These are phyloP conservation scores for Sipha maydis DNA, from an alignment of 2,888 invertebrate species.

Conservation along the genomic window DNA sequence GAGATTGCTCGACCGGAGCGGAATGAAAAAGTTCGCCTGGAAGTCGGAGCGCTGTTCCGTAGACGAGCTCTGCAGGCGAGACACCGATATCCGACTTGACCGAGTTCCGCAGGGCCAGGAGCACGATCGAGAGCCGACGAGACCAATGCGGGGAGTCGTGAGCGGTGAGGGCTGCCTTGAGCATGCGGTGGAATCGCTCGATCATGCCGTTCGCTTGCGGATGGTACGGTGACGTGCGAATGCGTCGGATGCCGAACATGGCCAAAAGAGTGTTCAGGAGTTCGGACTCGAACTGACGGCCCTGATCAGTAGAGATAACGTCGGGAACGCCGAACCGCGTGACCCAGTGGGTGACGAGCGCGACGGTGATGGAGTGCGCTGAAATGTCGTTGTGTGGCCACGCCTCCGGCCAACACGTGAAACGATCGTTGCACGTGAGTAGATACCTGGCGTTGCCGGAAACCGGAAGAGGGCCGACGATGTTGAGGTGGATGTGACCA, in stretches of 20 bases:
- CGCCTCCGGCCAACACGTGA: conserved; percentile 44
- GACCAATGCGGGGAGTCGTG: conserved; percentile 16
- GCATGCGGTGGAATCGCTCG: conserved; percentile 57
- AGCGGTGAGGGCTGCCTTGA: conserved; percentile 53
- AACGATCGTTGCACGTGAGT: neutral
- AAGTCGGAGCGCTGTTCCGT: conserved; percentile 18
- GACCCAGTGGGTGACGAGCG: conserved; percentile 66
- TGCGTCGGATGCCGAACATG: conserved; percentile 9
- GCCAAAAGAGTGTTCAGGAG: conserved; percentile 64
- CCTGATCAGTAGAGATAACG: conserved; percentile 67
- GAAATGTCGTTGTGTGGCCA: neutral
- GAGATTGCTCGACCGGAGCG: neutral
- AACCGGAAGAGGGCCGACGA: too few species aligned
- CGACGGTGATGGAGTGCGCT: neutral
- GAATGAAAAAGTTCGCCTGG: conserved; percentile 9
- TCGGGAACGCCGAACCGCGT: conserved; percentile 67
- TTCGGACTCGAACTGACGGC: conserved; percentile 67
- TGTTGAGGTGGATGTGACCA: too few species aligned
- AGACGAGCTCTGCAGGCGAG: conserved; percentile 13
- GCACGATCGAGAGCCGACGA: neutral
- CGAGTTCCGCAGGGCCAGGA: conserved; percentile 42
- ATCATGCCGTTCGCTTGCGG: conserved; percentile 60
- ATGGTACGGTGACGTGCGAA: conserved; percentile 49
- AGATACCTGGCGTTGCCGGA: too few species aligned
- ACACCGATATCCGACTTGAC: conserved; percentile 29